Evolutionary conservation across 1,140 invertebrate genomes (phyloP).

Genomic region (Aethina tumida): DNA sequence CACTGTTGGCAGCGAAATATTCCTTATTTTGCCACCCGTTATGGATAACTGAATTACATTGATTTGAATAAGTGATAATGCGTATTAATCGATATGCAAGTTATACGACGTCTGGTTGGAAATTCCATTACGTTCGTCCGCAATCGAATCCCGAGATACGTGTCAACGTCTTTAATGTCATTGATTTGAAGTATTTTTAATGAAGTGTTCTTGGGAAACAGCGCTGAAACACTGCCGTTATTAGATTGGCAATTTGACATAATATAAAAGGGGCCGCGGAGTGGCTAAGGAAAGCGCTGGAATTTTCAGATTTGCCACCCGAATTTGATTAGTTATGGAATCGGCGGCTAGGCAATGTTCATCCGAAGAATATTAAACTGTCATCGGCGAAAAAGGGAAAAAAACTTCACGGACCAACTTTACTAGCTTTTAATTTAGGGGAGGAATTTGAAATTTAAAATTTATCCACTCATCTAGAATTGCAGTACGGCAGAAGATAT

Average conservation of each 20-base stretch:
- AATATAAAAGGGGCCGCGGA: conserved; percentile 16
- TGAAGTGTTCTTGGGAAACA: conserved; percentile 23
- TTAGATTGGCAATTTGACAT: conserved; percentile 27
- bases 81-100: no score
- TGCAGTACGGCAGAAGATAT: conserved; percentile 7
- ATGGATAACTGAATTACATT: no score
- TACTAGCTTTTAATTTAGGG: conserved; percentile 17
- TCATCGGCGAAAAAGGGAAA: conserved; percentile 18
- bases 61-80: no score
- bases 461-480: conserved; percentile 11
- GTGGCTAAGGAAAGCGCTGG: conserved; percentile 1
- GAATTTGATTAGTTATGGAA: conserved; percentile 25
- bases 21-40: no score
- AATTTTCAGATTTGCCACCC: conserved; percentile 17
- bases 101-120: no score
- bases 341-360: conserved; percentile 15
- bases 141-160: no score
- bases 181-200: conserved; percentile 19
- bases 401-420: conserved; percentile 9
- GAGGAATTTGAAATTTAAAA: conserved; percentile 15
- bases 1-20: no score
- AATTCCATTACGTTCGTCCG: no score
- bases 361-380: conserved; percentile 26
- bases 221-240: conserved; percentile 26
- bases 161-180: conserved; percentile 6